These are phyloP conservation scores for Eidolon dupreanum DNA, from an alignment of 2,797 vertebrate genomes.

Conservation along the genomic window DNA sequence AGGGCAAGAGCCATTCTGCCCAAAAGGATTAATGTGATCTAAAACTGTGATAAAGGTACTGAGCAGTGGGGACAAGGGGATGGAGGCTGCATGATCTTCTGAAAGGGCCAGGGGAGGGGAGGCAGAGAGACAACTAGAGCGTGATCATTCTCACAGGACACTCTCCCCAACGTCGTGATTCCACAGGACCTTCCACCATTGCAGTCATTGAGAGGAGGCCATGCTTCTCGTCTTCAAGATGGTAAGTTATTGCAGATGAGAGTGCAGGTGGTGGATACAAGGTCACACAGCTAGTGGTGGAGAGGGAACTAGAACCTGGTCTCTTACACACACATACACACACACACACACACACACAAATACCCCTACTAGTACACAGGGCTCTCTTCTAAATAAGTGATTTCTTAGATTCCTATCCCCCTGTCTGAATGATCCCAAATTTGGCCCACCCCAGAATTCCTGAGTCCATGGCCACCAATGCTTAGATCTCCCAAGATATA, in stretches of 20 bases:
- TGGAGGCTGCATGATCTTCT: rapidly evolving
- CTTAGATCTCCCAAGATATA: not conserved
- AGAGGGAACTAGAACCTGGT: not conserved
- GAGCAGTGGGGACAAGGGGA: not conserved
- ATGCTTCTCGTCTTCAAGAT: not conserved
- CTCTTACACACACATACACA: no score
- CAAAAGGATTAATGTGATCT: not conserved
- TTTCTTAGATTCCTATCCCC: not conserved
- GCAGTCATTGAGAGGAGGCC: not conserved
- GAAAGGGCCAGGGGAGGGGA: not conserved
- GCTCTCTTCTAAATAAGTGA: not conserved
- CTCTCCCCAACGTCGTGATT: not conserved
- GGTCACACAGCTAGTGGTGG: not conserved
- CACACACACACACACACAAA: not conserved
- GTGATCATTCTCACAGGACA: not conserved
- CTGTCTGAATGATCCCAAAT: not conserved
- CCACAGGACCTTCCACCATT: not conserved
- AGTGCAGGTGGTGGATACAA: not conserved
- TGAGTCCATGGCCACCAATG: not conserved
- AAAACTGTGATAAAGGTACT: not conserved
- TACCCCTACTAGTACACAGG: no score
- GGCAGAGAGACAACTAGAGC: not conserved
- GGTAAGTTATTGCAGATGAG: not conserved
- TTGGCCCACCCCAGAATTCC: not conserved
- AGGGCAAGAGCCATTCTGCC: not conserved